Conservation (phyloP, 2,797 vertebrate species). For the Pangasius krempfi region DNA sequence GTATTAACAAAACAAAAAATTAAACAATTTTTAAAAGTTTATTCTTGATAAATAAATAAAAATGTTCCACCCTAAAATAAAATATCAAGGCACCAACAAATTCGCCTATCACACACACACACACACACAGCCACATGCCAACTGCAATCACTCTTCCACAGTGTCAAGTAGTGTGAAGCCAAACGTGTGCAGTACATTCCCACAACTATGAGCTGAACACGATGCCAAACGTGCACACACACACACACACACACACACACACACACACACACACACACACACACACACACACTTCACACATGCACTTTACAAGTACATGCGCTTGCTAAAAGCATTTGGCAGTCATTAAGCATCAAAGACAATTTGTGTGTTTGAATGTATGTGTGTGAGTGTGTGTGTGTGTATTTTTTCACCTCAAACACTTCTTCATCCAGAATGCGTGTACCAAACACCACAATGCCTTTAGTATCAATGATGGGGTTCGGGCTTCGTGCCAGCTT, state of each 20-base stretch:
- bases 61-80: no score
- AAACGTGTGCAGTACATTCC: slow-evolving; percentile 21
- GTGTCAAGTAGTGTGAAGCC: slow-evolving; percentile 22
- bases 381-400: neutral
- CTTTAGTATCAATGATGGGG: slow-evolving; percentile 91
- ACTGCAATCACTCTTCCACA: neutral
- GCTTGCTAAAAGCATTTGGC: slow-evolving; percentile 15
- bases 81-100: no score
- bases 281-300: slow-evolving; percentile 32
- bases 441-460: slow-evolving; percentile 95
- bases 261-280: neutral
- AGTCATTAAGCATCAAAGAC: neutral
- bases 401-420: slow-evolving; percentile 86
- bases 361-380: neutral
- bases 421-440: slow-evolving; percentile 97
- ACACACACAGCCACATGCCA: neutral
- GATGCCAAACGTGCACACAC: neutral
- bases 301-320: slow-evolving; percentile 18
- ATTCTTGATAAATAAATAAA: no score
- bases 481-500: slow-evolving; percentile 83
- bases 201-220: slow-evolving; percentile 27
- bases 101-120: neutral
- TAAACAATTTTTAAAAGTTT: neutral
- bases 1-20: neutral
- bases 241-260: slow-evolving; percentile 29